A percentile compares a stretch with the other conserved stretches of the same genome.
Conservation (phyloP, 2,888 invertebrate species). For the Drosophila flavopinicola region DNA sequence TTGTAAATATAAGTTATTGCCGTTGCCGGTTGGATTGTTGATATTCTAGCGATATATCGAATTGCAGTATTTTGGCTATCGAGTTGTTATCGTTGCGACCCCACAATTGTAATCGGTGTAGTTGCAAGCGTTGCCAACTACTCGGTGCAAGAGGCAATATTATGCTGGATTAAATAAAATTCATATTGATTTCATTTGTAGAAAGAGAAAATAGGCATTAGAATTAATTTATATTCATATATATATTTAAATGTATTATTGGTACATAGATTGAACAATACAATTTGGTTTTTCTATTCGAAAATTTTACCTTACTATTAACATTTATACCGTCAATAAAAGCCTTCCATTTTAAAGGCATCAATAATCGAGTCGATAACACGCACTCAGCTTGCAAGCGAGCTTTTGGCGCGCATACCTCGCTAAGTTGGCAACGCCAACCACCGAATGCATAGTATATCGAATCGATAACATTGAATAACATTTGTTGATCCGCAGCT, state of each 20-base stretch:
- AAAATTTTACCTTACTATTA: too few relatives aligned
- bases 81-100: background rate
- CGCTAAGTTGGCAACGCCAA: conserved; percentile 22
- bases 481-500: conserved; percentile 35
- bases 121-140: conserved; percentile 2
- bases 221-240: too few relatives aligned
- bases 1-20: conserved; percentile 11
- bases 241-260: too few relatives aligned
- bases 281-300: too few relatives aligned
- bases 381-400: background rate
- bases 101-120: conserved; percentile 1
- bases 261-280: too few relatives aligned
- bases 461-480: conserved; percentile 43
- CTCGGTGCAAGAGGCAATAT: too few relatives aligned
- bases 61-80: background rate
- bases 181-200: too few relatives aligned
- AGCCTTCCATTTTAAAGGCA: too few relatives aligned
- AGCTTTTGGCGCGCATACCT: conserved; percentile 1
- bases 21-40: conserved; percentile 44
- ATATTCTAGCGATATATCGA: conserved; percentile 18
- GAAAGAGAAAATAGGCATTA: too few relatives aligned
- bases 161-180: too few relatives aligned
- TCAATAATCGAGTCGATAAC: conserved; percentile 13
- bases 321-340: too few relatives aligned
- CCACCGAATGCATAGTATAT: conserved; percentile 5